A percentile compares a stretch with the other conserved stretches of the same genome.
Evolutionary conservation across 2,797 vertebrate genomes (phyloP).

Genomic region (Rhinatrema bivittatum): DNA sequence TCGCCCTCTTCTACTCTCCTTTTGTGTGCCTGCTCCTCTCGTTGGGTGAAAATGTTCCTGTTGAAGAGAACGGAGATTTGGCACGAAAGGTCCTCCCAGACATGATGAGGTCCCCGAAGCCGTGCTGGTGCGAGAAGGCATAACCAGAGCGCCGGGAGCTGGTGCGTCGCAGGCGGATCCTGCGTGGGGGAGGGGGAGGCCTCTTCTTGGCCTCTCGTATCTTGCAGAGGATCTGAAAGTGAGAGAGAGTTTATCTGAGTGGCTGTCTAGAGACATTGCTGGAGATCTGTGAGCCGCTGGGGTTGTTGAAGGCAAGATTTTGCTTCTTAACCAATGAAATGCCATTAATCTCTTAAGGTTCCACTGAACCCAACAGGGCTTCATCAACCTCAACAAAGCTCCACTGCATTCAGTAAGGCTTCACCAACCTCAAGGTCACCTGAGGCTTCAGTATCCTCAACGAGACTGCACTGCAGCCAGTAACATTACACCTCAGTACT

Average conservation of each 20-base stretch:
- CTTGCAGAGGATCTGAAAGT: constrained; percentile 66
- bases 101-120: constrained; percentile 85
- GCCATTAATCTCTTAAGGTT: no score
- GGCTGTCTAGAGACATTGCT: no score
- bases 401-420: no score
- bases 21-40: constrained; percentile 1
- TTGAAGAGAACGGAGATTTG: constrained; percentile 29
- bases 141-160: constrained; percentile 79
- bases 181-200: constrained; percentile 38
- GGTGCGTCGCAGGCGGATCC: constrained; percentile 33
- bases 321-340: no score
- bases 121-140: constrained; percentile 86
- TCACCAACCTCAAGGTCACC: no score
- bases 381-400: no score
- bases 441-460: no score
- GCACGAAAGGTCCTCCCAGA: constrained; percentile 66
- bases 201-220: constrained; percentile 58
- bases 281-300: no score
- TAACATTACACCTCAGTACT: no score
- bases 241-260: background rate
- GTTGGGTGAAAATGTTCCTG: constrained; percentile 18
- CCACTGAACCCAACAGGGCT: no score
- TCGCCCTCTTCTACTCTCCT: background rate
- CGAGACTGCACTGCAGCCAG: no score
- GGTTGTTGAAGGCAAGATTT: no score